Percentiles rank a stretch among this genome's conserved stretches.
phyloP scores from a whole-genome alignment of 2,113 vertebrate species.

The Thalassarche chlororhynchos region DNA sequence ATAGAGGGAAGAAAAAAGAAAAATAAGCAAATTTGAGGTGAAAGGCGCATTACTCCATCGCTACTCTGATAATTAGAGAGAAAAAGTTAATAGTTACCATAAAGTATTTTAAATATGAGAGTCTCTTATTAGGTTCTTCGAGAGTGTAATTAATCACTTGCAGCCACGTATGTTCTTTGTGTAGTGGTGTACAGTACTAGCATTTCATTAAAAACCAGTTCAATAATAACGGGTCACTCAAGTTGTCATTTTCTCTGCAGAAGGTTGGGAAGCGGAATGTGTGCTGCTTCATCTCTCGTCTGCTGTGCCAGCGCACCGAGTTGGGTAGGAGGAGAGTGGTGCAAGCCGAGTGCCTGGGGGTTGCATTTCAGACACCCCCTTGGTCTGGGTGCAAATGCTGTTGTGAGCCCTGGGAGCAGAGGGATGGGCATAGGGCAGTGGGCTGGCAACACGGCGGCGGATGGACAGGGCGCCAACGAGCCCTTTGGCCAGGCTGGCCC shows the following conservation, averaged over 20 bases:
- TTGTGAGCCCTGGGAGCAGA: not conserved
- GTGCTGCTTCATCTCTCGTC: not conserved
- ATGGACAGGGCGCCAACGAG: not conserved
- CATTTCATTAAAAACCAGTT: conserved; percentile 65
- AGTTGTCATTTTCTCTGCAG: not conserved
- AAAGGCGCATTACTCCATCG: not conserved
- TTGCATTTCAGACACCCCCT: accelerated
- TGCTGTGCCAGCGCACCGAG: not conserved
- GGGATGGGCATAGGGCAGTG: not conserved
- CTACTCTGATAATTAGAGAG: conserved; percentile 46
- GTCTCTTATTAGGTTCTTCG: conserved; percentile 57
- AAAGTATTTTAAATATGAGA: conserved; percentile 59
- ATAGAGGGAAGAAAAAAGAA: not conserved
- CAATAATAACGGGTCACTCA: conserved; percentile 53
- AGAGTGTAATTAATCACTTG: conserved; percentile 73
- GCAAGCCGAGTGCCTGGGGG: accelerated
- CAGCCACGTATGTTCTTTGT: conserved; percentile 5
- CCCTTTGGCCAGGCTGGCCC: not conserved
- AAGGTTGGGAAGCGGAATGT: not conserved
- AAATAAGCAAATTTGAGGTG: conserved; percentile 12
- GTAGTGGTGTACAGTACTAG: not conserved
- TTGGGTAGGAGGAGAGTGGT: not conserved
- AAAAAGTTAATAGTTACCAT: conserved; percentile 60
- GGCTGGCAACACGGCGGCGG: accelerated
- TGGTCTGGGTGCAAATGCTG: not conserved